Conservation (phyloP, 2,888 invertebrate genomes). For the Pyrochroa serraticornis region DNA sequence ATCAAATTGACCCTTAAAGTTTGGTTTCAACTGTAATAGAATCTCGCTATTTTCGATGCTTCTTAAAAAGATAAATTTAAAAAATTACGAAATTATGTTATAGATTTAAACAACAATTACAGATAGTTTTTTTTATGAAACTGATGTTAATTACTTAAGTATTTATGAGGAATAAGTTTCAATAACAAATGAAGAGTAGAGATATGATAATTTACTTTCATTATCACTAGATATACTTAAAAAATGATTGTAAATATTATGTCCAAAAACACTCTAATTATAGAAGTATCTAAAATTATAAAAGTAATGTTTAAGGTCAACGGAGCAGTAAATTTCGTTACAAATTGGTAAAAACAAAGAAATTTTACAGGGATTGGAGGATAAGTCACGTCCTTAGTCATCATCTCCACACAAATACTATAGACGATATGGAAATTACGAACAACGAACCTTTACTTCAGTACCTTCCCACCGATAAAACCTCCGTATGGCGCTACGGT, state of each 20-base stretch:
- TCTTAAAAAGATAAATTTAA: too few species aligned
- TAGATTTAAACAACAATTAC: neutral
- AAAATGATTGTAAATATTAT: too few species aligned
- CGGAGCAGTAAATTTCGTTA: too few species aligned
- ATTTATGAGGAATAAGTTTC: neutral
- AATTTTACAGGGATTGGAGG: slow-evolving; percentile 68
- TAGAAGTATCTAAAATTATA: too few species aligned
- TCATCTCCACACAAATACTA: slow-evolving; percentile 78
- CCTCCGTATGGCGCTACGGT: slow-evolving; percentile 59
- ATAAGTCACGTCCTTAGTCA: slow-evolving; percentile 79
- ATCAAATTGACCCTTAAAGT: too few species aligned
- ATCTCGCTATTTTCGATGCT: too few species aligned
- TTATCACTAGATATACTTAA: too few species aligned
- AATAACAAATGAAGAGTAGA: too few species aligned
- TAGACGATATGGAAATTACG: slow-evolving; percentile 75
- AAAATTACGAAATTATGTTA: neutral
- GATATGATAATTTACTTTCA: too few species aligned
- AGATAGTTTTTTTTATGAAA: neutral
- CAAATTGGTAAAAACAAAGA: too few species aligned
- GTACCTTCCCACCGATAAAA: slow-evolving; percentile 68
- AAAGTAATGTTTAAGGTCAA: neutral
- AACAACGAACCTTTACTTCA: slow-evolving; percentile 68
- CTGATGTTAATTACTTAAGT: neutral
- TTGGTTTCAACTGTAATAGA: too few species aligned
- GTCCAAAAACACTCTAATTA: too few species aligned